Evolutionary conservation across 2,888 invertebrate genomes (phyloP).

Genomic region (Fragum sueziense): DNA sequence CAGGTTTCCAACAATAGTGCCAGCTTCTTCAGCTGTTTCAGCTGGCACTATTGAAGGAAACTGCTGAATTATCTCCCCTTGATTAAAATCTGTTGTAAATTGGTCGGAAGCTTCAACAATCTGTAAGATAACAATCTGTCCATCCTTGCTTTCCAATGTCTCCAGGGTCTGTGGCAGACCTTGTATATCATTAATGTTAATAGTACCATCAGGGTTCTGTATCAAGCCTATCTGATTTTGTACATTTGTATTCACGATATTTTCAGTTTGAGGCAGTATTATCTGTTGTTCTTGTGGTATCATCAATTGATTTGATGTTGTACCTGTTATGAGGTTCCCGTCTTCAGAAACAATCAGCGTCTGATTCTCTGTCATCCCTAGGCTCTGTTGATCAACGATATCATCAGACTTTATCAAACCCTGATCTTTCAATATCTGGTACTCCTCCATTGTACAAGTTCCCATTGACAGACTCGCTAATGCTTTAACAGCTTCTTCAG

Average conservation of each 20-base stretch:
- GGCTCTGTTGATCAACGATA: not conserved
- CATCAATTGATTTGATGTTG: not conserved
- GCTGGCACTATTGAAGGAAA: not conserved
- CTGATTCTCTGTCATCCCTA: conserved; percentile 7
- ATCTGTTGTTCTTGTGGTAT: not conserved
- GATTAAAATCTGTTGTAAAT: conserved; percentile 55
- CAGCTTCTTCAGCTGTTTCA: not conserved
- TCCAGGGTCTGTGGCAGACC: conserved; percentile 54
- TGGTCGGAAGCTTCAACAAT: conserved; percentile 69
- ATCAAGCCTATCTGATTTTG: conserved; percentile 22
- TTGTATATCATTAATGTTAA: conserved; percentile 58
- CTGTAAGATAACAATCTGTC: conserved; percentile 75
- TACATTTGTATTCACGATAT: not conserved
- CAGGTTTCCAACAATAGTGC: not conserved
- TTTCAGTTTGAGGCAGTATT: not conserved
- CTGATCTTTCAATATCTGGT: conserved; percentile 36
- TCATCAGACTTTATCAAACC: conserved; percentile 32
- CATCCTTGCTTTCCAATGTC: conserved; percentile 60
- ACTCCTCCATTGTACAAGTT: conserved; percentile 36
- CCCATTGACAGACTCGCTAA: conserved; percentile 68
- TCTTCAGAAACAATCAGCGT: not conserved
- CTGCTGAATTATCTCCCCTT: conserved; percentile 28
- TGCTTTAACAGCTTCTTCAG: conserved; percentile 71
- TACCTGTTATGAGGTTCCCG: not conserved
- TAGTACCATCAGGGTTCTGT: conserved; percentile 46